Conservation (phyloP, 2,888 invertebrate genomes). For the Cetonia aurata region DNA sequence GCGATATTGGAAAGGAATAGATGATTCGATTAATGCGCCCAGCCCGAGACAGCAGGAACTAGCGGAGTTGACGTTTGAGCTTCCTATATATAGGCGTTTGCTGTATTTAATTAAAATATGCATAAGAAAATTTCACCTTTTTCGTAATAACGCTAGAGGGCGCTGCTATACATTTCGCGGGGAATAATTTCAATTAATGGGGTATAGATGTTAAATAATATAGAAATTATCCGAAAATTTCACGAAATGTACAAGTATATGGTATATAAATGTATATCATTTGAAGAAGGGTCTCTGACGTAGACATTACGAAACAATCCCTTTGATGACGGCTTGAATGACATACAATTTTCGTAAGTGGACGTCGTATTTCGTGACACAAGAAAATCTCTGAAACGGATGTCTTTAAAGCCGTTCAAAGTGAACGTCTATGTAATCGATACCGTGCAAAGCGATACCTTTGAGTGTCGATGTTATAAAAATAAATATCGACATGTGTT, state of each 20-base stretch:
- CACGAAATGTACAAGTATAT: too few relatives aligned
- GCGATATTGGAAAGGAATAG: slow-evolving; percentile 48
- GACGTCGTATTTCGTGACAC: slow-evolving; percentile 29
- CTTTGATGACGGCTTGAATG: slow-evolving; percentile 29
- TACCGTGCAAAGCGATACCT: slow-evolving; percentile 9
- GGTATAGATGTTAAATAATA: too few relatives aligned
- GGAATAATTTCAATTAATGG: slow-evolving; percentile 62
- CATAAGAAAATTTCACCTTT: slow-evolving; percentile 63
- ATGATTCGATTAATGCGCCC: slow-evolving; percentile 52
- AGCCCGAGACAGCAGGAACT: slow-evolving; percentile 53
- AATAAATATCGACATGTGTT: neutral
- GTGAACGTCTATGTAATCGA: slow-evolving; percentile 20
- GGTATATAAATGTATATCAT: too few relatives aligned
- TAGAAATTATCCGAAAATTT: too few relatives aligned
- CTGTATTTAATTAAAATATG: slow-evolving; percentile 65
- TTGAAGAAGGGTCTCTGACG: slow-evolving; percentile 10
- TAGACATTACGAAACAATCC: slow-evolving; percentile 4
- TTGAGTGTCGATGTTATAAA: neutral
- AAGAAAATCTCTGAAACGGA: slow-evolving; percentile 13
- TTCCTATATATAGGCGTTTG: slow-evolving; percentile 57
- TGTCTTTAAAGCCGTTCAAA: slow-evolving; percentile 14
- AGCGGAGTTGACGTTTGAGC: slow-evolving; percentile 54
- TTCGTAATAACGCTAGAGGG: slow-evolving; percentile 57
- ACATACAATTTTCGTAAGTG: slow-evolving; percentile 24
- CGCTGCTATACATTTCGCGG: slow-evolving; percentile 60